Conservation (phyloP, 2,113 vertebrate genomes). For the Colinus virginianus region DNA sequence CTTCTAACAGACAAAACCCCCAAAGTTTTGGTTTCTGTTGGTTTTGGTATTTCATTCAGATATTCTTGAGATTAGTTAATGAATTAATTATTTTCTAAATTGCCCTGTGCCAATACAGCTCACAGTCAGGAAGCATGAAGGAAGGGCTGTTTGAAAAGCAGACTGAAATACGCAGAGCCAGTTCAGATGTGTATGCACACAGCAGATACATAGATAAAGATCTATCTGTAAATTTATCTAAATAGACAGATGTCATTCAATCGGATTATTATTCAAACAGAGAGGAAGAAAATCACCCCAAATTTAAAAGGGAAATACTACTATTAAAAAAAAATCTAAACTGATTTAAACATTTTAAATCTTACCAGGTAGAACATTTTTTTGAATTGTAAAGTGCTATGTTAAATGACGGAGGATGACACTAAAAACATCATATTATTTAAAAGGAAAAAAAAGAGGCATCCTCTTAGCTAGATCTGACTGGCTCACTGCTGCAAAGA, state of each 20-base stretch:
- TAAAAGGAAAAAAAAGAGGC: neutral
- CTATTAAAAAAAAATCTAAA: neutral
- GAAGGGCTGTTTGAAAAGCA: constrained; percentile 7
- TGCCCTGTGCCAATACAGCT: constrained; percentile 31
- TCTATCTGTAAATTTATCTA: neutral
- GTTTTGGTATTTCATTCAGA: constrained; percentile 48
- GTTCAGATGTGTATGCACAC: neutral
- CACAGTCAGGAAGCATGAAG: constrained; percentile 10
- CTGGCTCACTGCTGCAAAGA: neutral
- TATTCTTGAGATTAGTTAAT: constrained; percentile 68
- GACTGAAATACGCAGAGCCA: neutral
- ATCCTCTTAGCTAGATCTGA: neutral
- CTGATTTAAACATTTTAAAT: neutral
- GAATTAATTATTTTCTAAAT: constrained; percentile 67
- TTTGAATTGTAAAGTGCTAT: neutral
- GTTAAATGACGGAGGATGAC: neutral
- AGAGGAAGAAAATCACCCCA: neutral
- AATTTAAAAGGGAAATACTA: neutral
- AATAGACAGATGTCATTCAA: neutral
- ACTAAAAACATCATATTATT: neutral
- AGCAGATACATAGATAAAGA: neutral
- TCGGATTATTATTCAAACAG: neutral
- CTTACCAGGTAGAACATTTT: neutral
- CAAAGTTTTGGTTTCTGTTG: constrained; percentile 41
- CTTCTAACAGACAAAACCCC: constrained; percentile 33